Conservation (phyloP, 2,797 vertebrate genomes). For the Pipistrellus pygmaeus region DNA sequence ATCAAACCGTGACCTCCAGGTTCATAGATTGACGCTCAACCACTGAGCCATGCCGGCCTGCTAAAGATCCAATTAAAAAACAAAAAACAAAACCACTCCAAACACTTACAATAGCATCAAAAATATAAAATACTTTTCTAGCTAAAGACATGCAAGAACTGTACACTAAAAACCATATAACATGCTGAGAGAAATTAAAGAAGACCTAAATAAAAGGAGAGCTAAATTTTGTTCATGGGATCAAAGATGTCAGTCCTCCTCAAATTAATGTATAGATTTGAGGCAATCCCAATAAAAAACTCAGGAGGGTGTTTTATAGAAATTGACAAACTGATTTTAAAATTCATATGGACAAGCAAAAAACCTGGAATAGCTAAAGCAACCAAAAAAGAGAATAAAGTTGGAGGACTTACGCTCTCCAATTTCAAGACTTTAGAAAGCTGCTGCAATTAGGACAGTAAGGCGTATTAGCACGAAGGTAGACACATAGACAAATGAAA, state of each 20-base stretch:
- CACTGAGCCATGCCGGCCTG: no score
- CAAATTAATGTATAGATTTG: background rate
- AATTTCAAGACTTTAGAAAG: slow-evolving; percentile 48
- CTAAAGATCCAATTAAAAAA: no score
- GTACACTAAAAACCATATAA: slow-evolving; percentile 16
- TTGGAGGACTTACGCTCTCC: background rate
- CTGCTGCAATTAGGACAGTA: background rate
- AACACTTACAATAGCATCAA: slow-evolving; percentile 67
- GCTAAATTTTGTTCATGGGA: slow-evolving; percentile 8
- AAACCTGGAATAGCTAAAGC: background rate
- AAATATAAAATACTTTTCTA: slow-evolving; percentile 33
- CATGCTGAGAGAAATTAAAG: slow-evolving; percentile 5
- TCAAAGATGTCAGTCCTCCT: background rate
- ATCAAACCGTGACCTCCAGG: no score
- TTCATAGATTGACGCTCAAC: no score
- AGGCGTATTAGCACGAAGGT: background rate
- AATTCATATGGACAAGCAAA: slow-evolving; percentile 30
- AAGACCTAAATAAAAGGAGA: slow-evolving; percentile 10
- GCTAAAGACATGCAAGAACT: background rate
- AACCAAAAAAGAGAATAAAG: slow-evolving; percentile 23
- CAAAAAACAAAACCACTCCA: no score
- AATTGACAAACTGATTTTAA: slow-evolving; percentile 37
- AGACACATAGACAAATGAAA: background rate
- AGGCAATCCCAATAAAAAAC: background rate
- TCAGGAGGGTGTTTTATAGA: slow-evolving; percentile 41